These are phyloP conservation scores for roundworm (Caenorhabditis elegans) DNA, from an alignment of 1,140 invertebrate genomes.

Conservation along the genomic window WBcel235 BX284605.5:2225501-2226000, in stretches of 20 bases:
- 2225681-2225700: not conserved
- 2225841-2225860: not conserved
- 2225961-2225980: not conserved
- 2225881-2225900: not conserved
- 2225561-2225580: no score
- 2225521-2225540: no score
- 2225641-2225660: not conserved
- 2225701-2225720: not conserved
- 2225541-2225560: no score
- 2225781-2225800: not conserved
- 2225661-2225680: no score
- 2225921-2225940: not conserved
- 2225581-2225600: no score
- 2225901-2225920: not conserved
- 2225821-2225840: not conserved
- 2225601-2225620: no score
- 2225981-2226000: no score
- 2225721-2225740: slow-evolving; percentile 2
- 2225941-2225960: not conserved
- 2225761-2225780: no score
- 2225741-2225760: slow-evolving; percentile 18
- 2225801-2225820: not conserved
- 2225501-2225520: slow-evolving; percentile 24
- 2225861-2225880: not conserved
- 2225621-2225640: not conserved